Base-by-base conservation (phyloP, 2,888 invertebrate species). In the Stenolophus ochropezus region DNA sequence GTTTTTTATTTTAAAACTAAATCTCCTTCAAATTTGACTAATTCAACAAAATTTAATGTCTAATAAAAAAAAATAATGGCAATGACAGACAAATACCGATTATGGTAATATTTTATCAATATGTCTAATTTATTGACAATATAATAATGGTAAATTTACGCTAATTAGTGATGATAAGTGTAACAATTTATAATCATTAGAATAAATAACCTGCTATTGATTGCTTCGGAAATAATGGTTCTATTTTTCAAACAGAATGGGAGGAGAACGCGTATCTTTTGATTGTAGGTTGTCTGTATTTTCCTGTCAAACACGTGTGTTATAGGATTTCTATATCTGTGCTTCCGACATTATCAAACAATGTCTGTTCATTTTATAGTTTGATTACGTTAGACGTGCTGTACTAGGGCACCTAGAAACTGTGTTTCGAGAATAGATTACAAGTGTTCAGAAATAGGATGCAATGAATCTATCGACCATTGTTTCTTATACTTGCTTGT, bases 281-380 rank as follows among this genome's bases (percentile, higher is more conserved):
- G 56, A 58, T 58, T 58, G 23, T 21, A 23, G 20, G 21, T 11
- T 20, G 58, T 58, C 23, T 25, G 23, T 58, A 58, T 58, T 58
- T 58, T 23, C 58, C 58, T 58, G 58, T 58, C 25, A 58, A 20
- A 20, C 23, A 51, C n/a, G 58, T 20, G 11, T 20, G 53, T 53
- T 53, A 53, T 53, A 53, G 23, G 23, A 23, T 11, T 21, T 23
- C 14, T 58, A 23, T 58, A 53, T 53, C 20, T 23, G 23, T 58
- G 23, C 23, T 58, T 58, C 23, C 23, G 23, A n/a, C 58, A n/a
- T 8, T 58, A 58, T 58, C 58, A 14, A 23, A 23, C 21, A 23
- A 23, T 58, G 23, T 23, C 58, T 58, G 14, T 58, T 58, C 33
- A 23, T 23, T 53, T 53, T 53, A 23, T 23, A 8, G 21, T 23